Conservation (phyloP, 2,797 vertebrate species). For the Botia kubotai region DNA sequence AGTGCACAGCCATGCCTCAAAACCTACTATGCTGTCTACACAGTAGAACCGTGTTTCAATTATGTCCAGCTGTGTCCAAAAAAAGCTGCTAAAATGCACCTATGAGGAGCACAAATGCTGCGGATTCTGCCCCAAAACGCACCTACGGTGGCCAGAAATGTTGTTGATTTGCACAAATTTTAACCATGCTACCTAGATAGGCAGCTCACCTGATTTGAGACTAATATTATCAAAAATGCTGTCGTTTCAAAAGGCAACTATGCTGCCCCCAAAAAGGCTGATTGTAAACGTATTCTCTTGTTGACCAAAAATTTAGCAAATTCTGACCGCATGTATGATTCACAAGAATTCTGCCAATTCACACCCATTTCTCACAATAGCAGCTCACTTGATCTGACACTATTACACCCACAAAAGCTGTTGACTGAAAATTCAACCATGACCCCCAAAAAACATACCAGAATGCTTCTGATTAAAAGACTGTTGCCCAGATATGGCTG, state of each 20-base stretch:
- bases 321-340: too few species aligned
- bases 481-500: too few species aligned
- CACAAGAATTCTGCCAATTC: too few species aligned
- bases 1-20: constrained; percentile 10
- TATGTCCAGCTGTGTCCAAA: too few species aligned
- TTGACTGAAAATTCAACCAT: not conserved
- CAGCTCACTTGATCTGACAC: not conserved
- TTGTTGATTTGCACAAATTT: too few species aligned
- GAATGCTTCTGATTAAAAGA: too few species aligned
- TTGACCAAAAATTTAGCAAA: too few species aligned
- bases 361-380: too few species aligned
- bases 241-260: not conserved
- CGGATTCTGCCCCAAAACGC: not conserved
- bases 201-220: not conserved
- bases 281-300: too few species aligned
- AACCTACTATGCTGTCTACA: not conserved
- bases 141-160: not conserved
- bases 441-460: not conserved
- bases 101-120: too few species aligned
- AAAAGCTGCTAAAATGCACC: too few species aligned
- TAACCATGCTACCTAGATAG: not conserved
- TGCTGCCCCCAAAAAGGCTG: not conserved
- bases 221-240: not conserved
- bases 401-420: not conserved
- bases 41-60: not conserved